phyloP scores from a whole-genome alignment of 2,888 invertebrate genomes.

The Lasioglossum vierecki region DNA sequence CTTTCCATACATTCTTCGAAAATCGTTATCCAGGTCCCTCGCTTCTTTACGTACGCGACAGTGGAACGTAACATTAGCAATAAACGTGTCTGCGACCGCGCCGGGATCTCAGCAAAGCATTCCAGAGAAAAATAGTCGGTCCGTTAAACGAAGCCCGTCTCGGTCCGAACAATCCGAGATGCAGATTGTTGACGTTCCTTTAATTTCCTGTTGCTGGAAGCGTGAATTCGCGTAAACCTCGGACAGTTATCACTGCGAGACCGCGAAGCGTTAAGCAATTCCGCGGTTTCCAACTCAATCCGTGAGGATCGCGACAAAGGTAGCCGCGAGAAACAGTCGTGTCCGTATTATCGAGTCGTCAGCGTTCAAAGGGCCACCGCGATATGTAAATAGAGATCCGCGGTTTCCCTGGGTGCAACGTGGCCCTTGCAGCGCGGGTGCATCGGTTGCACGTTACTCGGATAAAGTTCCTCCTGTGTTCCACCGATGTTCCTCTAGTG shows the following conservation, averaged over 20 bases:
- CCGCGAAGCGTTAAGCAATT: not conserved
- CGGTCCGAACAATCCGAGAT: not conserved
- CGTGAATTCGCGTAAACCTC: not conserved
- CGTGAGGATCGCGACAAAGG: not conserved
- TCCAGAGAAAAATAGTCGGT: not conserved
- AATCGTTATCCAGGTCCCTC: too few species aligned
- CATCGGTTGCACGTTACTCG: slow-evolving; percentile 20
- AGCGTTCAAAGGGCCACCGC: slow-evolving; percentile 21
- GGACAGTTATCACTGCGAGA: not conserved
- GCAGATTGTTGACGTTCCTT: not conserved
- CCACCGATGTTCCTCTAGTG: too few species aligned
- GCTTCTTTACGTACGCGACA: too few species aligned
- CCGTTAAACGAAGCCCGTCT: not conserved
- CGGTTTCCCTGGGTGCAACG: slow-evolving; percentile 25
- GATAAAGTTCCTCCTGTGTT: not conserved
- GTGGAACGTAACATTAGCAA: too few species aligned
- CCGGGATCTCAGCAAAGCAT: too few species aligned
- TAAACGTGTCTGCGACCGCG: too few species aligned
- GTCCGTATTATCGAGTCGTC: slow-evolving; percentile 39
- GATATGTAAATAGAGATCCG: slow-evolving; percentile 56
- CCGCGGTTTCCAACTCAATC: slow-evolving; percentile 6
- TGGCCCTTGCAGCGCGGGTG: slow-evolving; percentile 26
- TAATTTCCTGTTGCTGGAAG: not conserved
- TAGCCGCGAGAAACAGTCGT: not conserved
- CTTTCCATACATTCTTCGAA: too few species aligned